phyloP scores from a whole-genome alignment of 2,888 invertebrate species.

The Nasonovia ribisnigri region DNA sequence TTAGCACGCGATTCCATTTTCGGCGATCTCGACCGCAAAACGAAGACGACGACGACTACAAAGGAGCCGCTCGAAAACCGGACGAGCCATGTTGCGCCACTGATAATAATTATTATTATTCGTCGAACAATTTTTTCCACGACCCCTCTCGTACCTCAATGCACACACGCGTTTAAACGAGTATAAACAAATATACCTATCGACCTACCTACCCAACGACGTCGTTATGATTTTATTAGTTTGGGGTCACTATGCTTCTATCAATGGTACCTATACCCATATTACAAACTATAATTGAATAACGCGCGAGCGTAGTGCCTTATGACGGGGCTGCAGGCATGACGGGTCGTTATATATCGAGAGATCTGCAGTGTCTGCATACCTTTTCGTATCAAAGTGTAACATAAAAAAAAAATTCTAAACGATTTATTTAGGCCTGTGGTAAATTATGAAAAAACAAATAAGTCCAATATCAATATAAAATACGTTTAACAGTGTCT shows the following conservation, averaged over 20 bases:
- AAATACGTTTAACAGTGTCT: no score
- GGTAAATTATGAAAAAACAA: not conserved
- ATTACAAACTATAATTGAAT: not conserved
- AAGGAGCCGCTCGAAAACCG: constrained; percentile 41
- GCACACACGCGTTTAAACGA: not conserved
- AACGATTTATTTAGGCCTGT: not conserved
- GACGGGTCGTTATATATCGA: not conserved
- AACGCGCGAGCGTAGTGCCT: not conserved
- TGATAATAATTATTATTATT: not conserved
- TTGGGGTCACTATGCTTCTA: not conserved
- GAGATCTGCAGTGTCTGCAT: not conserved
- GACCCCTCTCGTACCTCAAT: not conserved
- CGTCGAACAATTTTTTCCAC: not conserved
- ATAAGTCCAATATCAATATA: not conserved
- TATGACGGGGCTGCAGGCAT: not conserved
- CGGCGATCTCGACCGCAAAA: constrained; percentile 2
- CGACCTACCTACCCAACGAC: not conserved
- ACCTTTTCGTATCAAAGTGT: not conserved
- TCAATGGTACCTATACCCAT: not conserved
- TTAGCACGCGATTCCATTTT: constrained; percentile 29
- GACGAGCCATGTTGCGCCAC: not conserved
- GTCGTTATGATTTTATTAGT: not conserved
- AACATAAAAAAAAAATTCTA: not conserved
- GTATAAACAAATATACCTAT: not conserved
- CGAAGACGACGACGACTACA: not conserved